Evolutionary conservation across 64 coral and sea anemone genomes (phyloP), one percentile per base, ranked within the genome.

Genomic region (Cladopsammia gracilis): DNA sequence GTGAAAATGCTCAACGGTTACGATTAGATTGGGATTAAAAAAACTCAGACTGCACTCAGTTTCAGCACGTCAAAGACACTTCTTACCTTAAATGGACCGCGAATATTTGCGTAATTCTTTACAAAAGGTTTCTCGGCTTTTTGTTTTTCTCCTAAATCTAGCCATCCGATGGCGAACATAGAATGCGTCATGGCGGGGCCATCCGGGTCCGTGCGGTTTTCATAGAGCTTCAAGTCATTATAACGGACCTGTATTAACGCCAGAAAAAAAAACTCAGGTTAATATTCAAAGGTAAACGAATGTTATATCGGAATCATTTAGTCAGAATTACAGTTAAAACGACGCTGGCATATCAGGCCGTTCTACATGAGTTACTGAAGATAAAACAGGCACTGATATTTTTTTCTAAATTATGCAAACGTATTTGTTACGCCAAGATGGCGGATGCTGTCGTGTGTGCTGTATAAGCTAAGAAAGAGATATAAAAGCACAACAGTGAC

Each of bases 161-260:
- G 73, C 96, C 96, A 98, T 10, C 96, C 96, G 76, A 98, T 98
- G 68, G 96, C 96, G 45, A 98, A 98, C 96, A 98, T 98, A 26
- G 96, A 90, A 45, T 98, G 92, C 18, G 96, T 98, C 96, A 98
- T 98, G 24, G 96, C 96, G 6, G 96, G 96, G 9, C 96, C 96
- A 64, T 84, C 79, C 2, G 96, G 92, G 73, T 98, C 84, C 5
- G 96, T 98, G 67, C 88, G 85, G 58, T 98, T 68, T 66, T 94
- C 88, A 44, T 98, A 98, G 19, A 94, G 72, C 3, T 85, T 91
- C 1, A 98, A 65, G 72, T 98, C 96, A 24, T 98, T 98, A 50
- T 85, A 98, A 65, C 96, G 96, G 7, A 94, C 92, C 92, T 98
- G 51, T 2, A 3, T 56, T 19, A 84, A 84, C 70, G 42, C 16